Conservation (phyloP, 2,888 invertebrate species). For the Cantharis lateralis region DNA sequence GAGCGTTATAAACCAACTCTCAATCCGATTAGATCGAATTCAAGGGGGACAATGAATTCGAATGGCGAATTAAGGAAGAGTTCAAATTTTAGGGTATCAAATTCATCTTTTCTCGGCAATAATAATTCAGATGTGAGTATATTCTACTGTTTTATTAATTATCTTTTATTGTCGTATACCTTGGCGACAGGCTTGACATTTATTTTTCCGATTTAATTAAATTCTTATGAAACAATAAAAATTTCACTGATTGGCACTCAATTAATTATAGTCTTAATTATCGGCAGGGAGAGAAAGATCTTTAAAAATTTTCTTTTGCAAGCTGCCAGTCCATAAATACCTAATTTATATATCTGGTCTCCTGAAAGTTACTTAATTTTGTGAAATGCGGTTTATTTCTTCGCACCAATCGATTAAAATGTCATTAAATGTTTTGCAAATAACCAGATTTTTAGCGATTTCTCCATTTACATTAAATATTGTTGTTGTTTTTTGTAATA, state of each 20-base stretch:
- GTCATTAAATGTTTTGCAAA: background rate
- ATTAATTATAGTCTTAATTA: background rate
- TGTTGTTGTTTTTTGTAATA: background rate
- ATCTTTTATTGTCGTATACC: background rate
- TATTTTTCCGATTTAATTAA: background rate
- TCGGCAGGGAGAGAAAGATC: background rate
- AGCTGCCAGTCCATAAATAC: background rate
- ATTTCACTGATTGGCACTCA: background rate
- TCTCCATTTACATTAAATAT: background rate
- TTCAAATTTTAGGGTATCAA: conserved; percentile 61
- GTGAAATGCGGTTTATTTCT: background rate
- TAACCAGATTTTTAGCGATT: background rate
- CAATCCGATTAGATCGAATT: conserved; percentile 79
- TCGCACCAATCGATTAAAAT: background rate
- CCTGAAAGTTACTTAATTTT: background rate
- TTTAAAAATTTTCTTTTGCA: background rate
- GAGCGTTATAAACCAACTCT: conserved; percentile 84
- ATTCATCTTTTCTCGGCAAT: conserved; percentile 64
- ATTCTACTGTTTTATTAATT: background rate
- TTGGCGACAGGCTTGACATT: background rate
- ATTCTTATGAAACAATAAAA: background rate
- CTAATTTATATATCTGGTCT: background rate
- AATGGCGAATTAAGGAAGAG: conserved; percentile 74
- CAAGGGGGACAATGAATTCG: conserved; percentile 75
- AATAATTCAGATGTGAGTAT: conserved; percentile 60